These are phyloP conservation scores for Notiomystis cincta DNA, from an alignment of 2,113 vertebrate genomes.

Conservation along the genomic window DNA sequence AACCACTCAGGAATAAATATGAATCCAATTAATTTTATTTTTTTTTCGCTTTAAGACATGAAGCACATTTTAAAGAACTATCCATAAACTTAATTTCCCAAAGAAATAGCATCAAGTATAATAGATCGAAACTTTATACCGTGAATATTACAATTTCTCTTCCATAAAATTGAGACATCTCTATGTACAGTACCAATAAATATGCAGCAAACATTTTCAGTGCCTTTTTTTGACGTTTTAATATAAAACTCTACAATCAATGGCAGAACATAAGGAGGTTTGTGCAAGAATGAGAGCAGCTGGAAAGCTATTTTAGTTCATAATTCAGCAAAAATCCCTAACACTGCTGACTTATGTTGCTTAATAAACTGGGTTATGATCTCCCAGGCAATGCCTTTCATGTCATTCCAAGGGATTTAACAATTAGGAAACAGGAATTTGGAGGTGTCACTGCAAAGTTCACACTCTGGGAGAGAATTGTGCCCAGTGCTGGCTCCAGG, in stretches of 20 bases:
- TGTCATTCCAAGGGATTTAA: neutral
- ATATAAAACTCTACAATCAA: constrained; percentile 30
- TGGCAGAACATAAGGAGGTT: neutral
- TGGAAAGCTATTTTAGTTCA: neutral
- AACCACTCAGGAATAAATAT: neutral
- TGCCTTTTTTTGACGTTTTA: constrained; percentile 10
- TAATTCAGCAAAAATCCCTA: neutral
- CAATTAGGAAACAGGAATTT: neutral
- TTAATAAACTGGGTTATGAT: neutral
- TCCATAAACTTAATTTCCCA: neutral
- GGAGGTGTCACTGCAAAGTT: neutral
- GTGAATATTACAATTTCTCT: neutral
- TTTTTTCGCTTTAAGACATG: neutral
- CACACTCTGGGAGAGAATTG: neutral
- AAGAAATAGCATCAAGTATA: neutral
- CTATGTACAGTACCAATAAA: constrained; percentile 39
- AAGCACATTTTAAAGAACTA: neutral
- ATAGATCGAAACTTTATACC: neutral
- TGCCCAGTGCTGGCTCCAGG: neutral
- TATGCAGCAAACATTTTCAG: constrained; percentile 33
- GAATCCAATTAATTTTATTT: constrained; percentile 19
- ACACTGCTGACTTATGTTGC: neutral
- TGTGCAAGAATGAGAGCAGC: neutral
- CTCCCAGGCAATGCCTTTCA: neutral
- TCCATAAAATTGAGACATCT: neutral